Conservation (phyloP, 2,888 invertebrate genomes). For the Neoscelio sp. region DNA sequence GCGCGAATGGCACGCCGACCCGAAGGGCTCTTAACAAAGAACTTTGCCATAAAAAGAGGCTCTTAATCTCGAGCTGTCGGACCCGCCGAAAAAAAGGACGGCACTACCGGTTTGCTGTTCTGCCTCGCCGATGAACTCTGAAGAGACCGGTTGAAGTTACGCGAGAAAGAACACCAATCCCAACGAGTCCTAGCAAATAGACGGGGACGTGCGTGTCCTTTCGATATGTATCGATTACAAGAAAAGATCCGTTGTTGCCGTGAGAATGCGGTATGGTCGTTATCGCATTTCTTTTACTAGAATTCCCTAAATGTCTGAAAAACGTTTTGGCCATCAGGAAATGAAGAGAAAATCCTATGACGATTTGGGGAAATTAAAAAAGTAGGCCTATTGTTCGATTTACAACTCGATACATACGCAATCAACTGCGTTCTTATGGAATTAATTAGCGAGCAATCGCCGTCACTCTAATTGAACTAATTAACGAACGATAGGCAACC, state of each 20-base stretch:
- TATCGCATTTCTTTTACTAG: conserved; percentile 40
- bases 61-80: conserved; percentile 71
- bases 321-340: no score
- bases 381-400: conserved; percentile 52
- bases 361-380: no score
- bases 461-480: conserved; percentile 72
- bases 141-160: conserved; percentile 61
- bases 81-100: conserved; percentile 42
- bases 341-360: conserved; percentile 48
- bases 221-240: conserved; percentile 52
- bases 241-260: conserved; percentile 44
- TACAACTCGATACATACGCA: conserved; percentile 56
- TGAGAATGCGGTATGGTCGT: conserved; percentile 28
- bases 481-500: conserved; percentile 67
- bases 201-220: conserved; percentile 33
- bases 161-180: conserved; percentile 60
- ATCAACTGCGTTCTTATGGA: conserved; percentile 54
- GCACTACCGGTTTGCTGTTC: conserved; percentile 65
- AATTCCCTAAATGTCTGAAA: conserved; percentile 12
- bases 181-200: conserved; percentile 29
- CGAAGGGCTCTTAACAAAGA: conserved; percentile 73
- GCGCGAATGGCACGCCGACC: conserved; percentile 68
- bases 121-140: conserved; percentile 29
- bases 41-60: conserved; percentile 73
- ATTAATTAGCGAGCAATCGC: conserved; percentile 70